Percentiles rank a stretch among this genome's conserved stretches.
Evolutionary conservation across 2,113 vertebrate species (phyloP).

Genomic region (Erythrolamprus reginae): DNA sequence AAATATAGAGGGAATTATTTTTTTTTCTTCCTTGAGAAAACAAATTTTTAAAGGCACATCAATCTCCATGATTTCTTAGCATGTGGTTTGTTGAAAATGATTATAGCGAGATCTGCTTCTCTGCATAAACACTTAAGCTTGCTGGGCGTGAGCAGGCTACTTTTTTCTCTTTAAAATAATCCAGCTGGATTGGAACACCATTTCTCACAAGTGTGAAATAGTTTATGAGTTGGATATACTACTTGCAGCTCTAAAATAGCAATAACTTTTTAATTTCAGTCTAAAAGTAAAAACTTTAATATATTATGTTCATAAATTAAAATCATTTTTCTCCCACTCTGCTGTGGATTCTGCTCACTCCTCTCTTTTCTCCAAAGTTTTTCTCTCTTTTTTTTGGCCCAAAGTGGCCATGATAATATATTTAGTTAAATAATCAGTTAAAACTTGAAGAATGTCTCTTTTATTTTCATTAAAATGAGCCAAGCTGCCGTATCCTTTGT

Average conservation of each 20-base stretch:
- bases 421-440: background rate
- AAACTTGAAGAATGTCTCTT: background rate
- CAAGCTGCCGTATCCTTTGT: background rate
- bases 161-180: constrained; percentile 20
- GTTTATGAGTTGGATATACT: constrained; percentile 29
- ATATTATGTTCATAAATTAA: background rate
- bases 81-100: background rate
- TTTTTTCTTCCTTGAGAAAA: background rate
- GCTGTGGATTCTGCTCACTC: background rate
- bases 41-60: background rate
- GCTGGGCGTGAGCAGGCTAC: background rate
- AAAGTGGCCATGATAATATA: background rate
- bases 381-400: background rate
- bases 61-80: background rate
- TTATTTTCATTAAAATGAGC: background rate
- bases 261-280: constrained; percentile 16
- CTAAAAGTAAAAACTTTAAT: constrained; percentile 15
- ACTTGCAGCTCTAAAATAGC: constrained; percentile 2
- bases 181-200: background rate
- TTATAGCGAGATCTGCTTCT: background rate
- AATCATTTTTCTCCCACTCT: background rate
- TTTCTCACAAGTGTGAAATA: constrained; percentile 20
- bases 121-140: background rate
- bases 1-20: background rate
- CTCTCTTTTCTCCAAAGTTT: background rate